phyloP scores from a whole-genome alignment of 2,113 vertebrate species.

The Mesitornis unicolor region DNA sequence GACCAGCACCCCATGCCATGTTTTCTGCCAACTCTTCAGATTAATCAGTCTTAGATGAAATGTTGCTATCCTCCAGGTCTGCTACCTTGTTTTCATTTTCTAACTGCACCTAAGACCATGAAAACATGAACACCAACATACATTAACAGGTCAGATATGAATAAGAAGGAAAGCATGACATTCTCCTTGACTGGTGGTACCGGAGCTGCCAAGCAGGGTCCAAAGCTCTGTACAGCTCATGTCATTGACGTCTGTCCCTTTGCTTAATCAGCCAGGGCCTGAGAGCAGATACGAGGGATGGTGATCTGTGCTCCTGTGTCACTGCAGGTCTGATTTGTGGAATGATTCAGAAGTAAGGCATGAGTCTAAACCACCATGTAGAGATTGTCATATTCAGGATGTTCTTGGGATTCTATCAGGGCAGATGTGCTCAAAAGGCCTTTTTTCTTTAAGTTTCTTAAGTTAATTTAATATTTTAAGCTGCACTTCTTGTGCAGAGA shows the following conservation, averaged over 20 bases:
- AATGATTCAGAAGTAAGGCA: neutral
- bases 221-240: neutral
- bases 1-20: neutral
- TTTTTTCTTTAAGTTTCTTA: neutral
- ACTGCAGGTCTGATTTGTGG: neutral
- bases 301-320: neutral
- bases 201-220: neutral
- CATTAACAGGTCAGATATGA: rapidly evolving
- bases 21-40: neutral
- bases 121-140: neutral
- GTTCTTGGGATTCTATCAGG: neutral
- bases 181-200: neutral
- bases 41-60: neutral
- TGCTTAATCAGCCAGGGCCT: neutral
- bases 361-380: neutral
- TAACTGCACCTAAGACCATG: neutral
- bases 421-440: neutral
- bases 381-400: neutral
- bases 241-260: neutral
- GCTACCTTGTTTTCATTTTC: neutral
- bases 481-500: neutral
- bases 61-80: neutral
- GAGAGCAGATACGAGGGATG: neutral
- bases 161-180: neutral
- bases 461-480: neutral